Base-by-base conservation (phyloP, 2,888 invertebrate species). In the Nemoura dubitans region DNA sequence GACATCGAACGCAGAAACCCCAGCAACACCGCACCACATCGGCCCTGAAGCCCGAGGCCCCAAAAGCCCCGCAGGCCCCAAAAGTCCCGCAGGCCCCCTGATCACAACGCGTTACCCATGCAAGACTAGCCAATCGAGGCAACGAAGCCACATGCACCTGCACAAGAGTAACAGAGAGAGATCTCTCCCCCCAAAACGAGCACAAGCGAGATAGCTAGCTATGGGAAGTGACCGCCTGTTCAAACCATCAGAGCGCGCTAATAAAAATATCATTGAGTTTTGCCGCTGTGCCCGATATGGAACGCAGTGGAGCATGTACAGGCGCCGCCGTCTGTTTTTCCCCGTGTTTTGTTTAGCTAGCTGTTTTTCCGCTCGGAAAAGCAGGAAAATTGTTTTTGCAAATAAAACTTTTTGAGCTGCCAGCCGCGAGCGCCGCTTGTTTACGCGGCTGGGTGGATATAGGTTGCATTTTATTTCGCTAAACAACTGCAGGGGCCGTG, bases 321-420 rank as follows among this genome's bases (percentile, higher is more conserved):
- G n/a, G 59, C 59, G 6, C 59, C 59, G 16, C 59, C 59, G 59
- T 59, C 2, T 59, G 59, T 59, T 59, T 59, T 59, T 59, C 59
- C 36, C 14, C 59, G 59, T 59, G 59, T 59, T 59, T 59, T 59
- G 59, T 59, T 59, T 59, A 59, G 59, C 59, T 21, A 21, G 59
- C 59, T 3, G 16, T 59, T 78, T 78, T 78, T 16, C 3, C 78
- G 28, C 27, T 78, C 28, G 78, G 78, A 78, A 78, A 78, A 78
- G 14, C 78, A 78, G 78, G 78, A 26, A 78, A 78, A 78, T 28
- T 78, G 78, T 78, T 78, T 78, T 78, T 27, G 78, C 28, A 78
- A 78, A 78, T 78, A 78, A 78, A 78, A 7, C 14, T 27, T 78
- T 78, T 78, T 78, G 78, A 27, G 26, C 26, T 3, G 25, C 25